Percentiles rank a stretch among this genome's conserved stretches.
Evolutionary conservation across 2,113 vertebrate genomes (phyloP).

Genomic region (Cyrtonyx montezumae): DNA sequence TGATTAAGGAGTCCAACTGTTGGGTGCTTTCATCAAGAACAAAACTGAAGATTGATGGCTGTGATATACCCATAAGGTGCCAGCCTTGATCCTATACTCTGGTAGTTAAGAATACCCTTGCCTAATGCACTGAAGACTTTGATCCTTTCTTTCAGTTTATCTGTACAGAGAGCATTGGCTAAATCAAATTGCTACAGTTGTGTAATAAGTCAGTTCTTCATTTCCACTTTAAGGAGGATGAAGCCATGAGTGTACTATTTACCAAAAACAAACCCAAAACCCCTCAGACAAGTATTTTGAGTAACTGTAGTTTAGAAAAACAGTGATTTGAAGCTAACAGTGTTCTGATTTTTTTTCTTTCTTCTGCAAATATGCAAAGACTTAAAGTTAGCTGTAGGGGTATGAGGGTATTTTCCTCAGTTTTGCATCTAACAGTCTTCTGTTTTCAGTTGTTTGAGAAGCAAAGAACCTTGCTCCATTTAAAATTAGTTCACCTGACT

Average conservation of each 20-base stretch:
- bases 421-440: neutral
- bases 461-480: neutral
- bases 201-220: neutral
- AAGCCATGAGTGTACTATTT: neutral
- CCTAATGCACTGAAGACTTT: neutral
- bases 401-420: neutral
- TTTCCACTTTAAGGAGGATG: neutral
- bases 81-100: rapidly evolving
- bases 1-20: rapidly evolving
- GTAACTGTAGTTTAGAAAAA: neutral
- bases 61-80: neutral
- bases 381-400: neutral
- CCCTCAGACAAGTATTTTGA: neutral
- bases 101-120: neutral
- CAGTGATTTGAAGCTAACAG: neutral
- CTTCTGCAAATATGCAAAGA: neutral
- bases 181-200: neutral
- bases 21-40: neutral
- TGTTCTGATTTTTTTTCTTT: neutral
- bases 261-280: neutral
- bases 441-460: neutral
- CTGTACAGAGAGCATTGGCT: neutral
- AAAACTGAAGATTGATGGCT: neutral
- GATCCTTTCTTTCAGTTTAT: neutral
- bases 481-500: neutral